Conservation (phyloP, 2,888 invertebrate genomes). For the Trimorus sp. region DNA sequence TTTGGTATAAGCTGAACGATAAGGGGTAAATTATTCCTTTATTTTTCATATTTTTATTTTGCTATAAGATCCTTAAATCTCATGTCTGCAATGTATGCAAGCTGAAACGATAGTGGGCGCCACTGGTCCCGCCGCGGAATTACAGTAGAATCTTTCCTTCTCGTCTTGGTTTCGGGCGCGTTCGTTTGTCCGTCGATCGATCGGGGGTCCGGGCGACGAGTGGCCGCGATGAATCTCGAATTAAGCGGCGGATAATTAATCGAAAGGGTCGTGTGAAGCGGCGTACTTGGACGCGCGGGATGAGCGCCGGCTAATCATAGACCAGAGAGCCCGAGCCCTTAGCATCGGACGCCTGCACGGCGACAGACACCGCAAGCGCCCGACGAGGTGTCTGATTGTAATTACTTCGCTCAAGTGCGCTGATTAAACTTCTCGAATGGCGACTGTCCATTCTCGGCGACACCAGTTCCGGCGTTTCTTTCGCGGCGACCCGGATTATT, state of each 20-base stretch:
- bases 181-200: neutral
- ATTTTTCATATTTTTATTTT: too few species aligned
- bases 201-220: constrained; percentile 44
- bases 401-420: constrained; percentile 81
- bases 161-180: neutral
- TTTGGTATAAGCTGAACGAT: too few species aligned
- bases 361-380: constrained; percentile 61
- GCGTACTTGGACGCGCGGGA: constrained; percentile 61
- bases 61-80: too few species aligned
- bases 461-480: constrained; percentile 56
- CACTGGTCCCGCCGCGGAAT: too few species aligned
- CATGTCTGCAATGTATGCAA: too few species aligned
- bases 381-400: constrained; percentile 81
- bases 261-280: constrained; percentile 77
- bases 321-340: constrained; percentile 76
- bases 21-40: too few species aligned
- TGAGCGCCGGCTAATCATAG: constrained; percentile 80
- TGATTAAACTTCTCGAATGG: constrained; percentile 80
- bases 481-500: constrained; percentile 30
- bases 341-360: constrained; percentile 75
- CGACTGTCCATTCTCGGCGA: constrained; percentile 69
- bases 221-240: constrained; percentile 66
- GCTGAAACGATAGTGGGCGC: too few species aligned
- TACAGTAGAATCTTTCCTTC: too few species aligned
- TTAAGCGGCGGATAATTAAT: constrained; percentile 76